Evolutionary conservation across 2,888 invertebrate species (phyloP), one percentile per base, ranked within the genome.

Genomic region (Muscina levida): DNA sequence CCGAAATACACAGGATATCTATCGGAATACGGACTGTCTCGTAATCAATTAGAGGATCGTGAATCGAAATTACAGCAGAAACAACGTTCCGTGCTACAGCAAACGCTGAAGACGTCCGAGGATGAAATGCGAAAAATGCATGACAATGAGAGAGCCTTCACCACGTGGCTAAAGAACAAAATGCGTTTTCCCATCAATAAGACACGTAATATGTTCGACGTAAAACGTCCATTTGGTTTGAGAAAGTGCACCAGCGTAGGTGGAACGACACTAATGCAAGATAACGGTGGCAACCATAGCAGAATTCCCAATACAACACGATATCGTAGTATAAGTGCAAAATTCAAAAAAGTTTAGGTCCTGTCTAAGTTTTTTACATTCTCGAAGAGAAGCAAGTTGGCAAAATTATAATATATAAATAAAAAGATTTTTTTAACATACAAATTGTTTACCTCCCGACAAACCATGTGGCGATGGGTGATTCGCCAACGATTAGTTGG

Each of bases 1-100:
- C 92, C 92, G 2, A 87, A 89, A 44, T 92, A 92, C 77, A 91
- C 91, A 1, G 92, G 92, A 2, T 90, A 91, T 74, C 86, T 91
- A 77, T 92, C 92, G 0, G 92, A 92, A 85, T 92, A 92, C 82
- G 92, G 92, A 0, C 84, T 92, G 51, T 92, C 90, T 57, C 90
- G 89, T 3, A 87, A 90, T 44, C 92, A 92, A 83, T 83, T 92
- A 71, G 89, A 91, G 72, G 89, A 88, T 65, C 88, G 91, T 24
- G 89, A 91, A 65, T 88, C 87, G 66, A 88, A 88, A 37, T 84
- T 89, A 72, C 89, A 91, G 56, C 86, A 86, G 13, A 86, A 87
- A 56, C 86, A 88, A 26, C 87, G 86, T 31, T 85, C 82, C 6
- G 82, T 85, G 66, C 79, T 86, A 48, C 87, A 89, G 24, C 87